These are phyloP conservation scores for Deilephila elpenor DNA, from an alignment of 2,888 invertebrate genomes.

Conservation along the genomic window DNA sequence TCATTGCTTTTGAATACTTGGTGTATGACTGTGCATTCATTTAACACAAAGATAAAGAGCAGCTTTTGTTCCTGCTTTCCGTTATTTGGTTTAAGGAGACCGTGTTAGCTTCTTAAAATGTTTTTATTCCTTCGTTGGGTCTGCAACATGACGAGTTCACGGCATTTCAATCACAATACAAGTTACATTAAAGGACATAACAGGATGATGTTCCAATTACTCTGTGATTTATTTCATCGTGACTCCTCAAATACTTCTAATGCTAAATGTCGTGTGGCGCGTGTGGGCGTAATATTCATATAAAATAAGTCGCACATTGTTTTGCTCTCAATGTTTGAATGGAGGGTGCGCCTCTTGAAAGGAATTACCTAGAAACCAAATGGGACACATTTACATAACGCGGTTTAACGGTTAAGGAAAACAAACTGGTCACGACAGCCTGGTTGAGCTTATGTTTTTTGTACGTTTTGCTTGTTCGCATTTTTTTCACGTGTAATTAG, in stretches of 20 bases:
- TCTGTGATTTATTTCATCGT: constrained; percentile 8
- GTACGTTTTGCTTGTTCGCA: constrained; percentile 2
- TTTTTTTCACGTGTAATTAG: not conserved
- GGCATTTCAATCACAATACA: not conserved
- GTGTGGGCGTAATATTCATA: constrained; percentile 24
- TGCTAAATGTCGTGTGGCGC: constrained; percentile 11
- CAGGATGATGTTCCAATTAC: not conserved
- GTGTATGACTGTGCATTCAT: not conserved
- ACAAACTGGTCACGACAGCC: constrained; percentile 26
- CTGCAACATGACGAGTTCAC: not conserved
- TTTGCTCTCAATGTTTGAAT: constrained; percentile 14
- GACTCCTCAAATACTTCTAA: not conserved
- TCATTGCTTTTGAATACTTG: constrained; percentile 4
- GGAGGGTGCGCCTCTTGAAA: constrained; percentile 14
- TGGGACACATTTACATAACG: constrained; percentile 21
- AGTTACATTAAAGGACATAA: not conserved
- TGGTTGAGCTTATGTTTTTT: not conserved
- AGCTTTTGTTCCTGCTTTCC: not conserved
- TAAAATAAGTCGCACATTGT: constrained; percentile 14
- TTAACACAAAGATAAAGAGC: not conserved
- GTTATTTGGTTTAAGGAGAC: not conserved
- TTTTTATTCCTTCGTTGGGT: not conserved
- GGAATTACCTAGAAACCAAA: constrained; percentile 16
- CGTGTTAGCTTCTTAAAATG: not conserved
- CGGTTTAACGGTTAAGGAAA: constrained; percentile 28